Evolutionary conservation across 1,140 invertebrate species (phyloP).

Genomic region (Sesamia nonagrioides): DNA sequence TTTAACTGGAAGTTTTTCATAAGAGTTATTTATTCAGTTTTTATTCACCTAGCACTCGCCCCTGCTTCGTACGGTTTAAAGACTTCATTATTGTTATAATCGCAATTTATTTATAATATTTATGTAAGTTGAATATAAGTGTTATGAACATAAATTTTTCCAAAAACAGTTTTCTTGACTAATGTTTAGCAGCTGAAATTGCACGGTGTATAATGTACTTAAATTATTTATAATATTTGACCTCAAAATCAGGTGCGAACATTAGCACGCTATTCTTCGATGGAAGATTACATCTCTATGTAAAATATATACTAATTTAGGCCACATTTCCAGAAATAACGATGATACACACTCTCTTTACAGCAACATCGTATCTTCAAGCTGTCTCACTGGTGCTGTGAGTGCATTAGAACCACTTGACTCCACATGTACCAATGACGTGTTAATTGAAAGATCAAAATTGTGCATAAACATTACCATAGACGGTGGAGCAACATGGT

Average conservation of each 20-base stretch:
- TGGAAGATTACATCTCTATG: not conserved
- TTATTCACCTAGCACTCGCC: not conserved
- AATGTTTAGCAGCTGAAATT: too few relatives aligned
- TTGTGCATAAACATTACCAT: conserved; percentile 16
- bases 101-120: too few relatives aligned
- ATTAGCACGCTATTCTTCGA: not conserved
- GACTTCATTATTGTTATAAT: too few relatives aligned
- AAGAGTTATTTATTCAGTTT: not conserved
- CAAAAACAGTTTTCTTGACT: too few relatives aligned
- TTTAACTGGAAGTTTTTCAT: not conserved
- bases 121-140: too few relatives aligned
- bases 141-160: too few relatives aligned
- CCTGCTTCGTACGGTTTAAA: too few relatives aligned
- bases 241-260: too few relatives aligned
- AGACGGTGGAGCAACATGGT: not conserved
- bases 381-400: not conserved
- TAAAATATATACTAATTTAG: conserved; percentile 25
- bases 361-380: conserved; percentile 10
- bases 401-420: conserved; percentile 33
- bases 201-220: too few relatives aligned
- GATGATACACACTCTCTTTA: conserved; percentile 2
- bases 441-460: conserved; percentile 39
- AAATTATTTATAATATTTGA: not conserved
- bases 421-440: conserved; percentile 17
- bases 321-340: not conserved